Evolutionary conservation across 2,113 vertebrate species (phyloP), one percentile per base, ranked within the genome.

Genomic region (Gambusia holbrooki): DNA sequence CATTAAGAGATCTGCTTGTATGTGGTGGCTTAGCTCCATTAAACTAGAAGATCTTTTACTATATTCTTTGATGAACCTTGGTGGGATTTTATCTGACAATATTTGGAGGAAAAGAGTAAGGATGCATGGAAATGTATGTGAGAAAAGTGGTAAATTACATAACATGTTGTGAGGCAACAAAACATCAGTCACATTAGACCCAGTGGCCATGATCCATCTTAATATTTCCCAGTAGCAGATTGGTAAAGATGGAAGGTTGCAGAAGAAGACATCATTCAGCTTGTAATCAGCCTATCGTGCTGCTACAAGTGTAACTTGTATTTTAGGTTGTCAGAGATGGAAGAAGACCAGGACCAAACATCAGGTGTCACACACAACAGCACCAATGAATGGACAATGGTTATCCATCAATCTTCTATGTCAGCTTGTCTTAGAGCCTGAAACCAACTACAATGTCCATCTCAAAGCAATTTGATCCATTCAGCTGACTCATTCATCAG

Each of bases 331-430:
- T 83, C 48, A 69, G 84, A 81, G 79, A 79, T 77, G 75, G 83
- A 87, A 74, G 86, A 85, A 85, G 74, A 85, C 88, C 86, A 84
- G 76, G 58, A 74, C 79, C 87, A 89, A 90, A 91, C 89, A 86
- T 91, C 87, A 90, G 90, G 88, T 90, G 90, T 92, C 92, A 92
- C 87, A 76, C 77, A 45, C 78, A 14, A 78, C 58, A 27, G 78
- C 58, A 27, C 87, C 92, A 90, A 92, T 93, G 90, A 92, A 93
- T 92, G 92, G 91, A 90, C 92, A 93, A 92, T 92, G 86, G 92
- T 86, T 73, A 93, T 92, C 93, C 93, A 93, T 93, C 93, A 93
- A 93, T 93, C 93, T 92, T 92, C 87, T 82, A 84, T 84, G 86
- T 89, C 91, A 90, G 82, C 83, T 84, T 91, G 89, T 93, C 92